Conservation (phyloP, 2,888 invertebrate species). For the Antheraea yamamai region DNA sequence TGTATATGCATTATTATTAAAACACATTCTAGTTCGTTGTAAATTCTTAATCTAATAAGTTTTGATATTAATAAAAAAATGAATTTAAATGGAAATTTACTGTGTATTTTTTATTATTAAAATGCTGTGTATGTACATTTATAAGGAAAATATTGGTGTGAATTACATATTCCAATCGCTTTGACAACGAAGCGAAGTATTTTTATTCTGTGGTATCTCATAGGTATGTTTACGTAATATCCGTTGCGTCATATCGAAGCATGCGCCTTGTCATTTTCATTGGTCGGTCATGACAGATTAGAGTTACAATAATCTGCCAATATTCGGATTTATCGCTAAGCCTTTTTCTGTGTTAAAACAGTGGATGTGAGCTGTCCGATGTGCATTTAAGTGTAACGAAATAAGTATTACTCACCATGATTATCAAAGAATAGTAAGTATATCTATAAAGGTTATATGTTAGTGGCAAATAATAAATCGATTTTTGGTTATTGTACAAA, state of each 20-base stretch:
- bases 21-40: no score
- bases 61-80: background rate
- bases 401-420: conserved; percentile 79
- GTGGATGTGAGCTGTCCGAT: conserved; percentile 80
- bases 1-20: no score
- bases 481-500: conserved; percentile 60
- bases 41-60: background rate
- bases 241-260: conserved; percentile 84
- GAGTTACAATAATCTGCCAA: conserved; percentile 71
- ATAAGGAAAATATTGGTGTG: background rate
- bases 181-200: background rate
- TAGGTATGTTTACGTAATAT: conserved; percentile 77
- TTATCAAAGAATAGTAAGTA: conserved; percentile 89
- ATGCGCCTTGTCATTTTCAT: conserved; percentile 83
- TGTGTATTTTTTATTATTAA: no score
- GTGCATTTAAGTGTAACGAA: conserved; percentile 75
- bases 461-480: conserved; percentile 70
- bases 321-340: conserved; percentile 74
- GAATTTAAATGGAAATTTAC: no score
- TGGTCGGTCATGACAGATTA: conserved; percentile 76
- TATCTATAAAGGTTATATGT: conserved; percentile 63
- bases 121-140: no score
- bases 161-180: background rate
- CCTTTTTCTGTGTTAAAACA: conserved; percentile 70
- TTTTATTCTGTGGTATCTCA: background rate